phyloP scores from a whole-genome alignment of 2,888 invertebrate genomes.

The Bimastos eiseni region DNA sequence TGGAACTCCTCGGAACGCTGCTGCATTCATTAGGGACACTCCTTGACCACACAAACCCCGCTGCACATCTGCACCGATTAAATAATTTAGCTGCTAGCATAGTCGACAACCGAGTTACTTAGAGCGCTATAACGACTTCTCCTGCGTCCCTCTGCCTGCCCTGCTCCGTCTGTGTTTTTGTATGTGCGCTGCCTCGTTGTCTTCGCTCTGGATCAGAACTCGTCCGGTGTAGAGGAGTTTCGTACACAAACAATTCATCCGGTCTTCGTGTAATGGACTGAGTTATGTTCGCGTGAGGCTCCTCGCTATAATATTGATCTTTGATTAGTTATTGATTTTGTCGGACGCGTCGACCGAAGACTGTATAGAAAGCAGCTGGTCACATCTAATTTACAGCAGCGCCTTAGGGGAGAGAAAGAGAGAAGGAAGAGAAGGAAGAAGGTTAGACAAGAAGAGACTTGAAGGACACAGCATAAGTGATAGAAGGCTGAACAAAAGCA shows the following conservation, averaged over 20 bases:
- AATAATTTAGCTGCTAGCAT: background rate
- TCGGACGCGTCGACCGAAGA: background rate
- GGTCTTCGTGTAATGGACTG: constrained; percentile 15
- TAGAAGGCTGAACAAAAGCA: background rate
- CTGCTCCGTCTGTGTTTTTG: background rate
- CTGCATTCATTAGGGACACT: background rate
- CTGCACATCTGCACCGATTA: background rate
- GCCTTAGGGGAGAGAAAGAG: background rate
- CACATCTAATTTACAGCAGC: constrained; percentile 8
- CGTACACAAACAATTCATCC: constrained; percentile 18
- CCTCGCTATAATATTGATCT: constrained; percentile 21
- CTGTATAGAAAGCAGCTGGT: constrained; percentile 23
- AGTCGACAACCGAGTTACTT: background rate
- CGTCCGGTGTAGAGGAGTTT: background rate
- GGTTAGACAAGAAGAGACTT: background rate
- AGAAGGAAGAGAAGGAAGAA: background rate
- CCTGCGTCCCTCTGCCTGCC: background rate
- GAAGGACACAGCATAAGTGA: background rate
- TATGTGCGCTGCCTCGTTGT: background rate
- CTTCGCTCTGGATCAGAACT: background rate
- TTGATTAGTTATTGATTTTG: constrained; percentile 20
- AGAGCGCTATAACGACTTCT: background rate
- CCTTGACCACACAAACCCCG: background rate
- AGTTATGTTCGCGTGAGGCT: background rate
- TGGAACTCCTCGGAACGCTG: background rate